A percentile compares a stretch with the other conserved stretches of the same genome.
phyloP scores from a whole-genome alignment of 2,113 vertebrate genomes.

The Rhegmatorhina hoffmannsi region DNA sequence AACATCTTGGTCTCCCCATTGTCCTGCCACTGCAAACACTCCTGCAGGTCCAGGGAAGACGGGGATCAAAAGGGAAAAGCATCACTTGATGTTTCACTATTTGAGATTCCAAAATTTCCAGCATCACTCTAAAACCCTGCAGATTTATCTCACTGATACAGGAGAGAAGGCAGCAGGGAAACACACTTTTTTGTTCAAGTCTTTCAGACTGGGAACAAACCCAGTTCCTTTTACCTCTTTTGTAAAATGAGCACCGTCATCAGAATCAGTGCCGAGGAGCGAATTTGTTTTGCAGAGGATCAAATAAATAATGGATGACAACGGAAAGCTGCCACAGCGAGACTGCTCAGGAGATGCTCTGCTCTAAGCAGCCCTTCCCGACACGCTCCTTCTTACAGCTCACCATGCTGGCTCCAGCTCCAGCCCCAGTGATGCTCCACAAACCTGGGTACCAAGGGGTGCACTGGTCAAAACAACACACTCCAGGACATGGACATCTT shows the following conservation, averaged over 20 bases:
- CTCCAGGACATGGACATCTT: not conserved
- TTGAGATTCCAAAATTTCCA: not conserved
- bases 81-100: rapidly evolving
- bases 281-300: constrained; percentile 64
- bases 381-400: not conserved
- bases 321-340: constrained; percentile 59
- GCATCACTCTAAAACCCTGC: not conserved
- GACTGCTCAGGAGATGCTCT: constrained; percentile 27
- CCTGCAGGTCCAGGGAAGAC: rapidly evolving
- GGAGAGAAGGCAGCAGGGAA: constrained; percentile 33
- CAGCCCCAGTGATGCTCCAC: not conserved
- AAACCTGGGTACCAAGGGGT: not conserved
- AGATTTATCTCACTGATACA: constrained; percentile 43
- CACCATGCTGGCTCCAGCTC: not conserved
- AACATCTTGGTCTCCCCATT: not conserved
- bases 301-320: constrained; percentile 68
- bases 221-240: constrained; percentile 56
- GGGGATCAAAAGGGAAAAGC: not conserved
- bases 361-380: not conserved
- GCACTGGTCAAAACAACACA: rapidly evolving
- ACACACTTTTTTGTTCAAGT: constrained; percentile 37
- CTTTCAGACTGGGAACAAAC: constrained; percentile 49
- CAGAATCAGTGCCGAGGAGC: constrained; percentile 51
- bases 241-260: constrained; percentile 37
- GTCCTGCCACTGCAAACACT: not conserved